Evolutionary conservation across 2,888 invertebrate genomes (phyloP).

Genomic region (Malthinus seriepunctatus): DNA sequence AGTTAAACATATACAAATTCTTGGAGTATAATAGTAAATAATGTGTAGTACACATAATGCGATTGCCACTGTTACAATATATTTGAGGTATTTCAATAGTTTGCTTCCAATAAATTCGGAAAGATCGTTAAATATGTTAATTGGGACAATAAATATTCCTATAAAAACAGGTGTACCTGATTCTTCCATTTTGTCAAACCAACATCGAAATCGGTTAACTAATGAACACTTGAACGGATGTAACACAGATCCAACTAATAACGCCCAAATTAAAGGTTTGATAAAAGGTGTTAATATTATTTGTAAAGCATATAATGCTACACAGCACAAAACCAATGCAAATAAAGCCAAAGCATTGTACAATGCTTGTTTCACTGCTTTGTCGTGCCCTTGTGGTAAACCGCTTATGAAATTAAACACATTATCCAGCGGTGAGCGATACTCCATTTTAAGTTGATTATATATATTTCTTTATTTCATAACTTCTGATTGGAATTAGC

Average conservation of each 20-base stretch:
- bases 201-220: slow-evolving; percentile 73
- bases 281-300: slow-evolving; percentile 89
- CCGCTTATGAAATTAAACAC: slow-evolving; percentile 70
- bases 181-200: slow-evolving; percentile 74
- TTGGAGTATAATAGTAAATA: slow-evolving; percentile 74
- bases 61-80: slow-evolving; percentile 56
- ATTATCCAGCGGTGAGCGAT: slow-evolving; percentile 66
- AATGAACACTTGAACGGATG: slow-evolving; percentile 90
- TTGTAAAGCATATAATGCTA: slow-evolving; percentile 77
- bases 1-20: slow-evolving; percentile 61
- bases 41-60: slow-evolving; percentile 60
- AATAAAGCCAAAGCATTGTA: slow-evolving; percentile 86
- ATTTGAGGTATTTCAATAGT: slow-evolving; percentile 68
- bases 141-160: slow-evolving; percentile 65
- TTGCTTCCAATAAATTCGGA: slow-evolving; percentile 76
- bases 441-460: slow-evolving; percentile 45
- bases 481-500: too few relatives aligned
- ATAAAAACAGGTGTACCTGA: slow-evolving; percentile 68
- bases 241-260: slow-evolving; percentile 95
- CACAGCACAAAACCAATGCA: slow-evolving; percentile 68
- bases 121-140: slow-evolving; percentile 73
- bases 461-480: too few relatives aligned
- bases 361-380: slow-evolving; percentile 89
- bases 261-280: slow-evolving; percentile 93
- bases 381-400: slow-evolving; percentile 78